Evolutionary conservation across 2,797 vertebrate genomes (phyloP).

Genomic region (Adelosebastes latens): DNA sequence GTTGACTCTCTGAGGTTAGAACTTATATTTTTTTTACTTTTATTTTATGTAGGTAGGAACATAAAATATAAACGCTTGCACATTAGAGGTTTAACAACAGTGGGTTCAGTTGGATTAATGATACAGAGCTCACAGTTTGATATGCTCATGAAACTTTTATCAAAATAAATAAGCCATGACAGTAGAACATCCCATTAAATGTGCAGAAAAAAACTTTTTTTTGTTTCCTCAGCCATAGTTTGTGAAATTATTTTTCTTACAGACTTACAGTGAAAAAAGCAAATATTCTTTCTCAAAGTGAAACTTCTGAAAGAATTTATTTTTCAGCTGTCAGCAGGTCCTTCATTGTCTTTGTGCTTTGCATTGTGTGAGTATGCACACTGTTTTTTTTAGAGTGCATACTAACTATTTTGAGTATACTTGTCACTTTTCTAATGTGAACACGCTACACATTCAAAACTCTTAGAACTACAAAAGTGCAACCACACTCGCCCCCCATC

Average conservation of each 20-base stretch:
- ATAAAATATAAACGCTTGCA: conserved; percentile 10
- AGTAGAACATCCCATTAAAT: not conserved
- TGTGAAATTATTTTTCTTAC: not conserved
- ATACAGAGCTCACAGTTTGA: not conserved
- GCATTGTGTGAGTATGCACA: not conserved
- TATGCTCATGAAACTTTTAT: not conserved
- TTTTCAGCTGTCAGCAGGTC: too few species aligned
- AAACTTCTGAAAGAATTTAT: not conserved
- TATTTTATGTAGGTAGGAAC: not conserved
- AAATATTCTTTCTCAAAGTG: not conserved
- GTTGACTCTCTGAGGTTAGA: not conserved
- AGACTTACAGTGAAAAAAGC: not conserved
- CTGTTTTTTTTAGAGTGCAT: too few species aligned
- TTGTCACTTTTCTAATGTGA: not conserved
- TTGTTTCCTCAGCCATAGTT: not conserved
- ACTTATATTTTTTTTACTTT: not conserved
- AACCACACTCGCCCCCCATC: too few species aligned
- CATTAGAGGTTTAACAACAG: not conserved
- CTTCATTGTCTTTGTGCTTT: not conserved
- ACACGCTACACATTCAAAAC: not conserved
- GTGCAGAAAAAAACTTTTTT: not conserved
- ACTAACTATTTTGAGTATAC: not conserved
- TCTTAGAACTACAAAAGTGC: not conserved
- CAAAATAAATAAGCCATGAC: not conserved
- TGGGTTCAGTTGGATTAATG: conserved; percentile 1